phyloP scores from a whole-genome alignment of 2,113 vertebrate genomes.

The Dinomys branickii region DNA sequence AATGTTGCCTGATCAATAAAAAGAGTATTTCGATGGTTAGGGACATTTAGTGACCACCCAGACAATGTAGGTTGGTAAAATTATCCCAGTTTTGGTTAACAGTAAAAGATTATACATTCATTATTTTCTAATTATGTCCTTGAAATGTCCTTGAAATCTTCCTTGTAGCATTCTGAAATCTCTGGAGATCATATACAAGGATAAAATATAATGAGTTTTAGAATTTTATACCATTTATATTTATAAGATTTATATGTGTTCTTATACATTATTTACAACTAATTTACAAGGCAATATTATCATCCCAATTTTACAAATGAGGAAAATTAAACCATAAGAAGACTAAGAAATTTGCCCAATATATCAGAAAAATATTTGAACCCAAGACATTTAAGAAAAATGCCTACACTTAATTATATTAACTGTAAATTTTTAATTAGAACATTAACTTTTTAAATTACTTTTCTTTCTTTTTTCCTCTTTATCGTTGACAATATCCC shows the following conservation, averaged over 20 bases:
- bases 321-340: not conserved
- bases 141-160: not conserved
- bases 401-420: not conserved
- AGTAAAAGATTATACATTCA: not conserved
- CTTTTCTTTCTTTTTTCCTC: not conserved
- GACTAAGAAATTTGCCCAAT: not conserved
- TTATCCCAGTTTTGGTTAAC: not conserved
- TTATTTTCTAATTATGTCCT: not conserved
- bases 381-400: not conserved
- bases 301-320: constrained; percentile 9
- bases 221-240: not conserved
- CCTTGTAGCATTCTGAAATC: not conserved
- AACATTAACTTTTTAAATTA: not conserved
- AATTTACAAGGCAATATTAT: not conserved
- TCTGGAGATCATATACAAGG: not conserved
- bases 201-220: constrained; percentile 9
- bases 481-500: not conserved
- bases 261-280: not conserved
- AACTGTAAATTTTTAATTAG: not conserved
- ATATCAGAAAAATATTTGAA: not conserved
- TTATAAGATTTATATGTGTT: not conserved
- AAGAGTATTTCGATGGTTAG: not conserved
- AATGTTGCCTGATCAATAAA: not conserved
- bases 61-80: not conserved
- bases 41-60: not conserved